Base-by-base conservation (phyloP, 2,797 vertebrate genomes). In the Oophaga sylvatica region DNA sequence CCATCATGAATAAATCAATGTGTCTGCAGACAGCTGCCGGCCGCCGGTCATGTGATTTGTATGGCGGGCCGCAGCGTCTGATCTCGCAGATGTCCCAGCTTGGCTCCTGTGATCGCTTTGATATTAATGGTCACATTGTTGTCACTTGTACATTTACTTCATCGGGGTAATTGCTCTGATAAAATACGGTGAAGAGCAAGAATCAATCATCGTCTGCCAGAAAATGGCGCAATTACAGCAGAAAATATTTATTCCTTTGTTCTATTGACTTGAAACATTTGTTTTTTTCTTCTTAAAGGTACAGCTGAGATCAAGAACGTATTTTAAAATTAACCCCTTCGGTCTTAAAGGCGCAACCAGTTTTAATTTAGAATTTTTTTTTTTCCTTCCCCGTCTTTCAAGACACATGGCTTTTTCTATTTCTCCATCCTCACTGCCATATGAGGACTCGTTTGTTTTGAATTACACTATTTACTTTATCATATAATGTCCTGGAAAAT, bases 1-100 rank as follows among this genome's bases (percentile, higher is more conserved):
- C n/a, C 80, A 87, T 62, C 62, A 56, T 9, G 26, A 60, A 59
- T 76, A 87, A 83, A 87, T 87, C 86, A 83, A 82, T 87, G 71
- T 31, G 62, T 87, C 80, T 75, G 80, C 71, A 67, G 85, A 45
- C 68, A 15, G 57, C 71, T 84, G 83, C 83, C 71, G 63, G 65
- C 67, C 73, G 65, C 67, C 73, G 29, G 65, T 41, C 35, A 78
- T 78, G 35, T 57, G 73, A 73, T 71, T 81, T 31, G 35, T 26
- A 73, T 76, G 59, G 57, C 68, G 60, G 35, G 41, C 70, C n/a
- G 29, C 45, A 81, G 63, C 48, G 68, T 75, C 67, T 73, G 65
- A 59, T 77, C 31, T 20, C 53, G 71, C 35, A n/a, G 26, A 56
- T 59, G 53, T 56, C 35, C 12, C 29, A 57, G 41, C 60, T 20